phyloP scores from a whole-genome alignment of 2,113 vertebrate genomes.

The Ancistrus triradiatus region DNA sequence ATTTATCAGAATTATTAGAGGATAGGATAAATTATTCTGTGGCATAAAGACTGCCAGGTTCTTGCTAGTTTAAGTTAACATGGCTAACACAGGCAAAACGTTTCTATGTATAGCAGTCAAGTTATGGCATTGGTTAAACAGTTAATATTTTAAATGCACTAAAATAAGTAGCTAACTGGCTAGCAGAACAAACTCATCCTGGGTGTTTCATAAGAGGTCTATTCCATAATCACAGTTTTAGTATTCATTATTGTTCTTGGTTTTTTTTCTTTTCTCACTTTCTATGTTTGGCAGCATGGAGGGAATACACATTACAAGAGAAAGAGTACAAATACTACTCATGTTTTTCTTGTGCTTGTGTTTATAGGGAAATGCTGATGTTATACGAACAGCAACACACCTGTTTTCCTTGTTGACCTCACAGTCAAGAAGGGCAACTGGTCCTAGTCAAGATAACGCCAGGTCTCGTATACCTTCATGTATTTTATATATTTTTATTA shows the following conservation, averaged over 20 bases:
- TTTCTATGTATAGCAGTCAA: not conserved
- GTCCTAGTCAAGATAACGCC: not conserved
- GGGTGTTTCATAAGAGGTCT: not conserved
- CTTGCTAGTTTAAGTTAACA: too few relatives aligned
- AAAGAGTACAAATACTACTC: not conserved
- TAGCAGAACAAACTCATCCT: too few relatives aligned
- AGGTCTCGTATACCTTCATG: not conserved
- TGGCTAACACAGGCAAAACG: too few relatives aligned
- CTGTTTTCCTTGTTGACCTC: conserved; percentile 8
- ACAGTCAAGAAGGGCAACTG: conserved; percentile 8
- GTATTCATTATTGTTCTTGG: not conserved
- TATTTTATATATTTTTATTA: not conserved
- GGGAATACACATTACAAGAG: not conserved
- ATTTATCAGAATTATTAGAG: not conserved
- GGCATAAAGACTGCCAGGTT: too few relatives aligned
- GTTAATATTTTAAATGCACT: conserved; percentile 4
- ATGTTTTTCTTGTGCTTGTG: conserved; percentile 1
- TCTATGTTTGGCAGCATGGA: conserved; percentile 4
- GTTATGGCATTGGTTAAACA: not conserved
- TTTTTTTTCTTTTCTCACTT: not conserved
- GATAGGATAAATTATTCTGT: too few relatives aligned
- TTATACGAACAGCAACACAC: conserved; percentile 2
- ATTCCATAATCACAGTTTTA: not conserved
- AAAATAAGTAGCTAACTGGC: not conserved
- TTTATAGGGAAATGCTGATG: conserved; percentile 9